A percentile compares a stretch with the other conserved stretches of the same genome.
Conservation (phyloP, 2,113 vertebrate species). For the Oncorhynchus mykiss region DNA sequence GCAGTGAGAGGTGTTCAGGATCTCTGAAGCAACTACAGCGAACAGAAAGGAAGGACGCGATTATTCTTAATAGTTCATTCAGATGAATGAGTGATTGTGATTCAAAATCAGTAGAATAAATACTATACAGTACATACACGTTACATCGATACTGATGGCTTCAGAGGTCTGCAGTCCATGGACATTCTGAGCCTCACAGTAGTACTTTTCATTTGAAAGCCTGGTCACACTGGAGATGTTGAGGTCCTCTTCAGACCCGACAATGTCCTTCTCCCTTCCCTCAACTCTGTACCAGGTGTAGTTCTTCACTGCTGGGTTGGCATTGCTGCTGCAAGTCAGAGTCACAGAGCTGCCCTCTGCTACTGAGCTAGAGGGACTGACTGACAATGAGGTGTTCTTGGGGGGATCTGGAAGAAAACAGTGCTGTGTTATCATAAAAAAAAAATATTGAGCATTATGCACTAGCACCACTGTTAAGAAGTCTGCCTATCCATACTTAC, state of each 20-base stretch:
- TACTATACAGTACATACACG: conserved; percentile 45
- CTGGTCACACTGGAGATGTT: conserved; percentile 53
- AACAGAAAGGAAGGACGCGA: neutral
- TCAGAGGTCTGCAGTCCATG: conserved; percentile 45
- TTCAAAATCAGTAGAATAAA: neutral
- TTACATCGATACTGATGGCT: conserved; percentile 35
- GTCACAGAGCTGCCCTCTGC: conserved; percentile 53
- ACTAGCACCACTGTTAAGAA: too few species aligned
- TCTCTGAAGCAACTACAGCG: conserved; percentile 57
- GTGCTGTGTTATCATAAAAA: neutral
- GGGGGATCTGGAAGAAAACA: conserved; percentile 58
- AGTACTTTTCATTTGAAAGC: conserved; percentile 51
- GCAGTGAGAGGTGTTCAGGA: conserved; percentile 57
- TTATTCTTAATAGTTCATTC: neutral
- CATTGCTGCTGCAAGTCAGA: conserved; percentile 59
- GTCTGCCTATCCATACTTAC: neutral
- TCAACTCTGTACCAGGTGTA: conserved; percentile 66
- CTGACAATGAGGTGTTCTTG: conserved; percentile 51
- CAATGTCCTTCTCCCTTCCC: conserved; percentile 29
- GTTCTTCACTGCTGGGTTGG: conserved; percentile 58
- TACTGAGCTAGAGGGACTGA: conserved; percentile 46
- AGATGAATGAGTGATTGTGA: neutral
- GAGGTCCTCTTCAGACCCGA: conserved; percentile 38
- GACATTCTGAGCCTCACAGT: conserved; percentile 57
- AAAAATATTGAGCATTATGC: neutral